These are phyloP conservation scores for Thereva nobilitata DNA, from an alignment of 2,888 invertebrate species.

Conservation along the genomic window DNA sequence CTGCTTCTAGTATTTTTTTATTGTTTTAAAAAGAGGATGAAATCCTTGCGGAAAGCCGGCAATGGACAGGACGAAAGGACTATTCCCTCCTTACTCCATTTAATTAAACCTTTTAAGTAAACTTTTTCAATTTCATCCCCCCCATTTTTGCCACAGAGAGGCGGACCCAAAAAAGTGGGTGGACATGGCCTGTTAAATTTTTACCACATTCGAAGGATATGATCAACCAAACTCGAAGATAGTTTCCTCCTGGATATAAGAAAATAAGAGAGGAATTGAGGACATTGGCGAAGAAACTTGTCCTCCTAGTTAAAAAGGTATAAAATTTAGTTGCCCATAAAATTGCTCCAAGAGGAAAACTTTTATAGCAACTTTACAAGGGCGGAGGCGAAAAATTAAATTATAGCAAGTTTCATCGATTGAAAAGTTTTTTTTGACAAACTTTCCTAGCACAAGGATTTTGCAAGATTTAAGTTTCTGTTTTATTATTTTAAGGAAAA, in stretches of 20 bases:
- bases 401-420: conserved; percentile 22
- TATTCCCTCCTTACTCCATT: conserved; percentile 23
- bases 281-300: background rate
- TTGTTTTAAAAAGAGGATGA: background rate
- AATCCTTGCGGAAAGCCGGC: conserved; percentile 10
- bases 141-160: background rate
- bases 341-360: conserved; percentile 26
- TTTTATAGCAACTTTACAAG: conserved; percentile 10
- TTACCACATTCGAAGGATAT: conserved; percentile 26
- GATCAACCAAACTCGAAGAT: conserved; percentile 2
- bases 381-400: conserved; percentile 20
- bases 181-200: conserved; percentile 22
- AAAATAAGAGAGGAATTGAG: conserved; percentile 20
- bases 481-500: too few species aligned
- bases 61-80: conserved; percentile 15
- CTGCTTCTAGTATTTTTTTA: too few species aligned
- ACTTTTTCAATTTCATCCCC: conserved; percentile 24
- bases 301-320: conserved; percentile 6
- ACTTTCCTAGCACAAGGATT: conserved; percentile 7
- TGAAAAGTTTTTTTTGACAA: conserved; percentile 12
- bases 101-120: conserved; percentile 31
- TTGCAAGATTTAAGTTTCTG: conserved; percentile 10
- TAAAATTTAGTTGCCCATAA: conserved; percentile 30
- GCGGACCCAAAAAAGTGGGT: background rate
- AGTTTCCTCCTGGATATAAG: conserved; percentile 5